Conservation (phyloP, 2,888 invertebrate species). For the Diogma glabrata region DNA sequence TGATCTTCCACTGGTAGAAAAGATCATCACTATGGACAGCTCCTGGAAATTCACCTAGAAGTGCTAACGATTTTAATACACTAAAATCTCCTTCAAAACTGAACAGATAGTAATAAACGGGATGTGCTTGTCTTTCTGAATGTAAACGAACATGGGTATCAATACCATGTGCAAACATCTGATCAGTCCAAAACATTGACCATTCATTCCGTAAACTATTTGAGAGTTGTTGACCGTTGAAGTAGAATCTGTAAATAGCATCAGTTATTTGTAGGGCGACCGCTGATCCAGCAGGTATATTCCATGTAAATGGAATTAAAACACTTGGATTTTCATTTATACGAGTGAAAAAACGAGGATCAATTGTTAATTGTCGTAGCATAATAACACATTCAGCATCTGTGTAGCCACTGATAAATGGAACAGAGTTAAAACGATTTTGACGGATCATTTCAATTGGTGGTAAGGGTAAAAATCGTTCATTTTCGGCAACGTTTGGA, state of each 20-base stretch:
- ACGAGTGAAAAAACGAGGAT: constrained; percentile 5
- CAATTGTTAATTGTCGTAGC: constrained; percentile 10
- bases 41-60: constrained; percentile 18
- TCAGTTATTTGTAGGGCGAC: constrained; percentile 5
- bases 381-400: constrained; percentile 15
- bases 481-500: not conserved
- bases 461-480: constrained; percentile 12
- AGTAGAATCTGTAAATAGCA: constrained; percentile 14
- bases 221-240: constrained; percentile 11
- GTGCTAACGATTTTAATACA: constrained; percentile 12
- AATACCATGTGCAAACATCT: constrained; percentile 14
- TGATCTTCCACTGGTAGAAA: constrained; percentile 34
- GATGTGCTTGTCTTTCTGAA: constrained; percentile 11
- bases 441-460: constrained; percentile 13
- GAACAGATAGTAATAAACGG: constrained; percentile 16
- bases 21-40: constrained; percentile 36
- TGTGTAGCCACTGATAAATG: constrained; percentile 17
- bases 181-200: constrained; percentile 12
- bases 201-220: constrained; percentile 10
- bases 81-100: constrained; percentile 15
- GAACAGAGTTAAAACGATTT: constrained; percentile 15
- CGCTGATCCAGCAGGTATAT: constrained; percentile 3
- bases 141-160: constrained; percentile 15
- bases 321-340: constrained; percentile 13
- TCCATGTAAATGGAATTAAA: constrained; percentile 11